Evolutionary conservation across 2,113 vertebrate genomes (phyloP), one percentile per base, ranked within the genome.

Genomic region (Mustela lutreola): DNA sequence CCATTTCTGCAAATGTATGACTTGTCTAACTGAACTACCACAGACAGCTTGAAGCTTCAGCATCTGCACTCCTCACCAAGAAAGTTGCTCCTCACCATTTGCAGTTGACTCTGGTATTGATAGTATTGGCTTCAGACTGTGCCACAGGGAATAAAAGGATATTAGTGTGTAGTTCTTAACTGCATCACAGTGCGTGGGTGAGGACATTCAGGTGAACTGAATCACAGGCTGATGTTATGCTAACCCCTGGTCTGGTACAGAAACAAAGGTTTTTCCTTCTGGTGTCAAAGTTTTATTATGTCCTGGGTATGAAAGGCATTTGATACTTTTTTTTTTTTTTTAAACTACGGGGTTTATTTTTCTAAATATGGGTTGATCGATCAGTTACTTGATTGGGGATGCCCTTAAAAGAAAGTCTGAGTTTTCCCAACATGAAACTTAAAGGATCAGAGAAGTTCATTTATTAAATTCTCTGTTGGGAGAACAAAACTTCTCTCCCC

Each of bases 261-360:
- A 97, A 81, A 94, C 93, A 78, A 70, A 94, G n/a, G 11, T 93
- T 97, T 88, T 92, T 82, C 78, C 28, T 98, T 65, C 96, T 97
- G 36, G 45, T 92, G 70, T 97, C 58, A 60, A 56, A 24, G 79
- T 98, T 96, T 75, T 97, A 94, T 93, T 85, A 26, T 92, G 22
- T 0, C 11, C 96, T 97, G 89, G 79, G 56, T 98, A 93, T 93
- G 97, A 95, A 97, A 97, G 95, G 94, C 33, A 36, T 98, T 98
- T 96, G 96, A 98, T 97, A 92, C 95, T 78, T 97, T 86, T 94
- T 7, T 97, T 87, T 97, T 97, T 94, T 86, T 2, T 7, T 97
- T 87, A 97, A 98, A 97, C 91, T 95, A 62, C 53, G 95, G 94
- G 97, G 73, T 92, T 98, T 98, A 95, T 94, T 97, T 98, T 98